phyloP scores from a whole-genome alignment of 2,888 invertebrate species.

The Chloroclystis v-ata region DNA sequence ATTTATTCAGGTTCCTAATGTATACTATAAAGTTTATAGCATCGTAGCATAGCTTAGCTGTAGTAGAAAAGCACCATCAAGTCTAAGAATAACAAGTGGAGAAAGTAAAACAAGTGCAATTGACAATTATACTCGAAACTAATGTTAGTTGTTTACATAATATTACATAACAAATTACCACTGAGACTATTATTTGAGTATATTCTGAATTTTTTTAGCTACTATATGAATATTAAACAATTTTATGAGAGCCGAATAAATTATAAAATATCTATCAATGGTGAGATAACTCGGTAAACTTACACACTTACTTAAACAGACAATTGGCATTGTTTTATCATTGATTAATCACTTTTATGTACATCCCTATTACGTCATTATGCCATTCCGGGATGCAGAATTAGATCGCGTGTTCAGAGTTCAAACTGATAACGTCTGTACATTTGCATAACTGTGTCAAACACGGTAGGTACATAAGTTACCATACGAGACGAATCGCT shows the following conservation, averaged over 20 bases:
- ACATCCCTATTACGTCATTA: too few species aligned
- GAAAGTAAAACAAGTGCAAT: slow-evolving; percentile 18
- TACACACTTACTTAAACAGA: not conserved
- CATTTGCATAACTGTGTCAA: slow-evolving; percentile 25
- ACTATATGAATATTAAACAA: too few species aligned
- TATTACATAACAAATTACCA: slow-evolving; percentile 15
- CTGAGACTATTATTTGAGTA: slow-evolving; percentile 8
- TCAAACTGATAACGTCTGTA: not conserved
- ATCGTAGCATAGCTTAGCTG: not conserved
- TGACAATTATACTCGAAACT: slow-evolving; percentile 8
- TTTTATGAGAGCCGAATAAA: too few species aligned
- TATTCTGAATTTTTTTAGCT: too few species aligned
- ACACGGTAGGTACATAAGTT: slow-evolving; percentile 7
- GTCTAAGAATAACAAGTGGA: too few species aligned
- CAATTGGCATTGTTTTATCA: too few species aligned
- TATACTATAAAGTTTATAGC: not conserved
- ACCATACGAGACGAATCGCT: slow-evolving; percentile 21
- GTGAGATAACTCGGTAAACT: too few species aligned
- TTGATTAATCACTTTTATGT: too few species aligned
- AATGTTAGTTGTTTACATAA: slow-evolving; percentile 15
- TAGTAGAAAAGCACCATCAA: too few species aligned
- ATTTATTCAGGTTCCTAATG: too few species aligned
- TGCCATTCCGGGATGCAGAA: too few species aligned
- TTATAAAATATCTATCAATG: too few species aligned
- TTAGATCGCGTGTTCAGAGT: not conserved